phyloP scores from a whole-genome alignment of 2,888 invertebrate species.

The Drosophila vallismaia region DNA sequence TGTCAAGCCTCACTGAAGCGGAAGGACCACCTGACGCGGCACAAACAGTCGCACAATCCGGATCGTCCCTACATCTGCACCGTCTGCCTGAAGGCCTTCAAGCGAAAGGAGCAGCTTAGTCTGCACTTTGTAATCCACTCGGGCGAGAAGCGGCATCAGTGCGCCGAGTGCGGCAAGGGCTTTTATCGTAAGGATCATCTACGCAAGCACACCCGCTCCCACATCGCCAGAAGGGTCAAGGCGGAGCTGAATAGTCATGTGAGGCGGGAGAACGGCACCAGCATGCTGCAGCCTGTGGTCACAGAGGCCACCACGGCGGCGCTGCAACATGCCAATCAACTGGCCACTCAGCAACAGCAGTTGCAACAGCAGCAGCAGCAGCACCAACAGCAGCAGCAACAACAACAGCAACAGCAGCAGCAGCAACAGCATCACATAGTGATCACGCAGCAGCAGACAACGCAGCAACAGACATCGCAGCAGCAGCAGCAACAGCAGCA shows the following conservation, averaged over 20 bases:
- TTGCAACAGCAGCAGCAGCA: constrained; percentile 81
- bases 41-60: constrained; percentile 95
- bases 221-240: constrained; percentile 92
- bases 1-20: constrained; percentile 94
- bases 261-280: constrained; percentile 82
- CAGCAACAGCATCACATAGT: constrained; percentile 74
- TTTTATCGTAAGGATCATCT: constrained; percentile 95
- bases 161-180: constrained; percentile 93
- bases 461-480: constrained; percentile 72
- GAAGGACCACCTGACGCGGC: constrained; percentile 93
- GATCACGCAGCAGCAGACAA: constrained; percentile 72
- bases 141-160: constrained; percentile 92
- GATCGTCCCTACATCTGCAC: constrained; percentile 94
- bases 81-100: constrained; percentile 93
- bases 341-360: constrained; percentile 84
- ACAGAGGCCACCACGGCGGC: constrained; percentile 78
- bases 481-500: constrained; percentile 80
- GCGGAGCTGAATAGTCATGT: constrained; percentile 86
- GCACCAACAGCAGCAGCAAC: constrained; percentile 66
- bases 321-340: constrained; percentile 82
- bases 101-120: constrained; percentile 94
- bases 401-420: constrained; percentile 59
- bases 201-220: constrained; percentile 92
- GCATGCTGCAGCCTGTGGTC: constrained; percentile 82
- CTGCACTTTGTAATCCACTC: constrained; percentile 95